A percentile compares a stretch with the other conserved stretches of the same genome.
Evolutionary conservation across 1,140 invertebrate genomes (phyloP).

Genomic region (Ceratosolen solmsi): DNA sequence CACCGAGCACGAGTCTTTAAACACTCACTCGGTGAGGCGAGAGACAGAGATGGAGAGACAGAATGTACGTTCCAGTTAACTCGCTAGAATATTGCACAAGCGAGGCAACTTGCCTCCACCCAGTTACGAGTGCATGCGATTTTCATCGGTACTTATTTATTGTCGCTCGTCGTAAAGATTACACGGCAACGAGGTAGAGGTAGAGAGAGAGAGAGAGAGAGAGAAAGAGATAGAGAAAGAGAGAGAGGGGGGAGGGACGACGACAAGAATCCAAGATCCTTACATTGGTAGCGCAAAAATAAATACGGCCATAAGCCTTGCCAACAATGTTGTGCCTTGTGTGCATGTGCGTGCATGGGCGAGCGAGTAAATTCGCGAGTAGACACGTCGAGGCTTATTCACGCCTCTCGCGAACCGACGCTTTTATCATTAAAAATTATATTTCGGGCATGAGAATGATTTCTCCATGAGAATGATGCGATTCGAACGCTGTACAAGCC

Average conservation of each 20-base stretch:
- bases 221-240: not conserved
- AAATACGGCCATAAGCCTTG: not conserved
- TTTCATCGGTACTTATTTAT: conserved; percentile 54
- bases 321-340: not conserved
- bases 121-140: conserved; percentile 33
- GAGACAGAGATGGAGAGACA: not conserved
- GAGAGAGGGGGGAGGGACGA: too few relatives aligned
- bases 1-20: not conserved
- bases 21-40: not conserved
- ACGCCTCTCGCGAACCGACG: not conserved
- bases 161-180: conserved; percentile 53
- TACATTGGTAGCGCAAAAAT: conserved; percentile 5
- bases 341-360: not conserved
- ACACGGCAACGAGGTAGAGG: not conserved
- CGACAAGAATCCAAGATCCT: not conserved
- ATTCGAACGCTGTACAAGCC: too few relatives aligned
- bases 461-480: too few relatives aligned
- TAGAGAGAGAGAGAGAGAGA: not conserved
- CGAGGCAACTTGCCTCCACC: conserved; percentile 12
- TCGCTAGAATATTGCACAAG: conserved; percentile 30
- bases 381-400: not conserved
- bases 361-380: not conserved
- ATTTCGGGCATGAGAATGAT: too few relatives aligned
- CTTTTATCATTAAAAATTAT: too few relatives aligned
- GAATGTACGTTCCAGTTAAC: conserved; percentile 34